Evolutionary conservation across 1,140 invertebrate genomes (phyloP), one percentile per base, ranked within the genome.

Genomic region (Stenopsyche tienmushanensis): DNA sequence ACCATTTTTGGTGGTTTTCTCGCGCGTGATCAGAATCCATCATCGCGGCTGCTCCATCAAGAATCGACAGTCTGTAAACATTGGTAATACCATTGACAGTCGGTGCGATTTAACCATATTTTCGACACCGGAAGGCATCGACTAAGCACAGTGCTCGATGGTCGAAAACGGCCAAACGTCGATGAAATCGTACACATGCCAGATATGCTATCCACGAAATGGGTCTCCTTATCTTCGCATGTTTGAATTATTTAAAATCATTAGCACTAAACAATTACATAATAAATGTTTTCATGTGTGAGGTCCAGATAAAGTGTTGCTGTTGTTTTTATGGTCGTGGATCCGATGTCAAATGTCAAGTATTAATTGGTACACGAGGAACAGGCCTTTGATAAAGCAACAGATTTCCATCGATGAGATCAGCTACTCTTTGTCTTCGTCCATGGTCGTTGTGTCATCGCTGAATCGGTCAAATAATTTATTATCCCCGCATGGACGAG

Each of bases 1-100:
- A 59, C 66, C 66, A 65, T 58, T 68, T 68, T 68, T 68, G 66
- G 66, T 68, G 62, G 66, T 68, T 62, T 64, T 58, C 23, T 26
- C 50, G 62, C 21, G 41, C 66, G 66, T 68, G 66, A 64, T 47
- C 24, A 17, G 63, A 13, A 47, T 26, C 44, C 5, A 8, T 25
- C 52, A 25, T 54, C 10, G n/a, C 52, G 15, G n/a, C 24, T 34
- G 29, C 29, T 13, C 8, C 44, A 18, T 47, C 18, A 15, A 20
- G 8, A 47, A 47, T 47, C 17, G 44, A 47, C 44, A 47, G 44
- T 9, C 44, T 47, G 44, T 47, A 9, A 47, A 47, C 44, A 47
- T 47, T 20, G 17, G 10, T 47, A 47, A 20, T 5, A 47, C 44
- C 5, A 47, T 47, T 5, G 10, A 47, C 41, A 34, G 25, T 60